Conservation (phyloP, 2,113 vertebrate species). For the Thamnophis sirtalis region DNA sequence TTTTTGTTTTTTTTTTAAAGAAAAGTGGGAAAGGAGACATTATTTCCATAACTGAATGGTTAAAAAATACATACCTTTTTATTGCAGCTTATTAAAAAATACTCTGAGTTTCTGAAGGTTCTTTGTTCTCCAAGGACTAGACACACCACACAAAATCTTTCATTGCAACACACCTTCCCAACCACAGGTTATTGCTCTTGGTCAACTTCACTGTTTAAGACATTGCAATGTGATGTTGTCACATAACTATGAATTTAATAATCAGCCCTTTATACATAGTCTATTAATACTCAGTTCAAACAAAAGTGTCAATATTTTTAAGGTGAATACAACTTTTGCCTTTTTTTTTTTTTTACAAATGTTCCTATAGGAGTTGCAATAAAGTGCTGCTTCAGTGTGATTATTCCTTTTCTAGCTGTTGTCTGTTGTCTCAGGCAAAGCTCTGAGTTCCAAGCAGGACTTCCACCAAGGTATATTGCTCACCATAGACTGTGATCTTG, state of each 20-base stretch:
- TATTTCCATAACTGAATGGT: conserved; percentile 44
- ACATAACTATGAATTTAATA: neutral
- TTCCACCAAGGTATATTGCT: neutral
- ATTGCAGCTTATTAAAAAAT: conserved; percentile 17
- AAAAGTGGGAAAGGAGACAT: neutral
- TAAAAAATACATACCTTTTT: conserved; percentile 27
- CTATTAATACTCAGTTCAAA: neutral
- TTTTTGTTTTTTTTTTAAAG: neutral
- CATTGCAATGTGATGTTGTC: neutral
- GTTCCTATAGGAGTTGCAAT: neutral
- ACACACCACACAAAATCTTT: neutral
- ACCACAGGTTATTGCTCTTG: neutral
- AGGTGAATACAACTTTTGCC: neutral
- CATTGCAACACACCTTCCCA: neutral
- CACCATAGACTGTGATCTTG: neutral
- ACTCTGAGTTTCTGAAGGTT: conserved; percentile 13
- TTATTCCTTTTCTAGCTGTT: neutral
- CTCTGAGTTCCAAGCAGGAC: neutral
- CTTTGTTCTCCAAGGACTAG: neutral
- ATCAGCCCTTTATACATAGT: too few species aligned
- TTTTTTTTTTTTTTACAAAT: neutral
- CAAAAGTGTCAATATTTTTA: neutral
- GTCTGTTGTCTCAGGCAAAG: neutral
- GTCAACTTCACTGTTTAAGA: neutral
- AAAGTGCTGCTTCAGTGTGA: neutral